A percentile compares a stretch with the other conserved stretches of the same genome.
These are phyloP conservation scores for Holacanthus passer DNA, from an alignment of 2,113 vertebrate species.

Conservation along the genomic window DNA sequence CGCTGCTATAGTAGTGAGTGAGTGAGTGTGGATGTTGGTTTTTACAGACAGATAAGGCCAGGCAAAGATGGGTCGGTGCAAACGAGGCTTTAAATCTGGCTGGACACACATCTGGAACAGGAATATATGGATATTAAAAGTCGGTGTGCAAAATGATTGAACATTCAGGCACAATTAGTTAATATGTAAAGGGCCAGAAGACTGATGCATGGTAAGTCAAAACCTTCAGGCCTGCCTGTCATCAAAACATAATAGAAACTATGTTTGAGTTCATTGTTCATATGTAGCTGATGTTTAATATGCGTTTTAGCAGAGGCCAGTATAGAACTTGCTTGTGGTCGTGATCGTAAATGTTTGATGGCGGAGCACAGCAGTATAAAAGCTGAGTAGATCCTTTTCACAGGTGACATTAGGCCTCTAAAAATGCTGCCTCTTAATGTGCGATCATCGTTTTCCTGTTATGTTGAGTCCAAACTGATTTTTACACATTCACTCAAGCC, in stretches of 20 bases:
- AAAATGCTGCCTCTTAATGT: conserved; percentile 30
- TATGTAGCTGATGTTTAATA: conserved; percentile 18
- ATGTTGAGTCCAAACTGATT: conserved; percentile 17
- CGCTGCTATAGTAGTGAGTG: conserved; percentile 1
- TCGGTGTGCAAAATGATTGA: not conserved
- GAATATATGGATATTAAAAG: conserved; percentile 21
- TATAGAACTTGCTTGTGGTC: conserved; percentile 29
- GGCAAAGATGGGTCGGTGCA: not conserved
- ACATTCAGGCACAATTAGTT: not conserved
- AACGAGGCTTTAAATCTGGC: conserved; percentile 31
- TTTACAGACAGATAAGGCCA: conserved; percentile 3
- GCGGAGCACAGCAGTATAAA: conserved; percentile 15
- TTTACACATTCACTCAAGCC: not conserved
- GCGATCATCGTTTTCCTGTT: not conserved
- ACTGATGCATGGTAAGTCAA: not conserved
- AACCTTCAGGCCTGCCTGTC: not conserved
- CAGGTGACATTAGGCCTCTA: not conserved
- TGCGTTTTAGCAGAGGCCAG: conserved; percentile 18
- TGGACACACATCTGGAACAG: not conserved
- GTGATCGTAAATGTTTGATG: conserved; percentile 37
- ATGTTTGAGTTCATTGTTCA: conserved; percentile 1
- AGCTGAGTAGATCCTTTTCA: conserved; percentile 17
- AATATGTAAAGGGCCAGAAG: conserved; percentile 7
- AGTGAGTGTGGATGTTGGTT: not conserved
- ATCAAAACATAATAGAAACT: not conserved